Conservation (phyloP, 2,797 vertebrate species). For the Acrossocheilus fasciatus region DNA sequence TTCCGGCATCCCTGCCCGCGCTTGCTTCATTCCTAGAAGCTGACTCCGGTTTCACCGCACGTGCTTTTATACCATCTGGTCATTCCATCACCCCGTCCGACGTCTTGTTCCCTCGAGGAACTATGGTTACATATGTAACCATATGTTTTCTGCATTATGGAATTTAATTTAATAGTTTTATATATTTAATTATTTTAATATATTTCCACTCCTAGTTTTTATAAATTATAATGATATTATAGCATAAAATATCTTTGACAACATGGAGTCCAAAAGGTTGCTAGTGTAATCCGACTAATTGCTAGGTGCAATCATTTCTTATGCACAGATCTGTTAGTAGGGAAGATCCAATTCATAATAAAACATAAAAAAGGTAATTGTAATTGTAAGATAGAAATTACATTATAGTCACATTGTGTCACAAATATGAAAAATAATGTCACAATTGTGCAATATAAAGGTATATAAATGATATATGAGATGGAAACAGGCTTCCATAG, state of each 20-base stretch:
- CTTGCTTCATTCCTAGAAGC: too few species aligned
- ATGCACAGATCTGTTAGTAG: not conserved
- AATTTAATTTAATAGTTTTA: too few species aligned
- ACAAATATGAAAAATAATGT: not conserved
- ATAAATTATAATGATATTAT: not conserved
- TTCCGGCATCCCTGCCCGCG: too few species aligned
- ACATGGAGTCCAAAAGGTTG: not conserved
- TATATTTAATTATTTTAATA: not conserved
- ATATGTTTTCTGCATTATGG: too few species aligned
- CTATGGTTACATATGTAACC: too few species aligned
- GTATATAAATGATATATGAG: not conserved
- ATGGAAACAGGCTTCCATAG: not conserved
- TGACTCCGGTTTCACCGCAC: too few species aligned
- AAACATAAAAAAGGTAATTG: not conserved
- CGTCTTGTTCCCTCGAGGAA: too few species aligned
- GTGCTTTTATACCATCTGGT: too few species aligned
- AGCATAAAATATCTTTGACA: not conserved
- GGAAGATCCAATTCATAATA: not conserved
- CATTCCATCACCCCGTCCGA: too few species aligned
- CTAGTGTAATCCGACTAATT: not conserved
- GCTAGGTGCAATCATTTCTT: not conserved
- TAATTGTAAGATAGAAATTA: not conserved
- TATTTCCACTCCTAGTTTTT: not conserved
- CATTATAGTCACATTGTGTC: not conserved
- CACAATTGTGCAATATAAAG: not conserved